Evolutionary conservation across 2,888 invertebrate genomes (phyloP).

Genomic region (Coecobrya sp.): DNA sequence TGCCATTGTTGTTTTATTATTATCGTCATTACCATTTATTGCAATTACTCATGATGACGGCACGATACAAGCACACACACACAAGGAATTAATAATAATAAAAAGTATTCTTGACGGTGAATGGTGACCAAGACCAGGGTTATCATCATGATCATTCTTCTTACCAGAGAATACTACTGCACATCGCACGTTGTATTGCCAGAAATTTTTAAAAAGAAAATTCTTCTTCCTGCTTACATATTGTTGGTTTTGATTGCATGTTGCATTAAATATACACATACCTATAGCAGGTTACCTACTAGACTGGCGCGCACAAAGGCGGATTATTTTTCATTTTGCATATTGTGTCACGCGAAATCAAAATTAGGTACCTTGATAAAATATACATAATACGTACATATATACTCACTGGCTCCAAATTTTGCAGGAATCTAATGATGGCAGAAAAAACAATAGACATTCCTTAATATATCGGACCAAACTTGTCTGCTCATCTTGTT

Average conservation of each 20-base stretch:
- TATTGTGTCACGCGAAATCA: slow-evolving; percentile 55
- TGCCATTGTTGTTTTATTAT: slow-evolving; percentile 55
- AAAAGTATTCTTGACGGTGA: slow-evolving; percentile 19
- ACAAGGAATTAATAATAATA: slow-evolving; percentile 30
- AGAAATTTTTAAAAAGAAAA: slow-evolving; percentile 11
- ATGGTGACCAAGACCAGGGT: slow-evolving; percentile 53
- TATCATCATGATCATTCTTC: slow-evolving; percentile 44
- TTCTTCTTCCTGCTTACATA: slow-evolving; percentile 32
- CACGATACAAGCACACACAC: slow-evolving; percentile 18
- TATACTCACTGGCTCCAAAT: neutral
- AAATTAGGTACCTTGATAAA: slow-evolving; percentile 30
- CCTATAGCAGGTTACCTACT: neutral
- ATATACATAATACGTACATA: too few species aligned
- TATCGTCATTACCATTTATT: slow-evolving; percentile 35
- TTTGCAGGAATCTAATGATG: neutral
- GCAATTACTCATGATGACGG: slow-evolving; percentile 48
- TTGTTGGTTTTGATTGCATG: slow-evolving; percentile 30
- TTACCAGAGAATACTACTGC: neutral
- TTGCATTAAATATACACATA: neutral
- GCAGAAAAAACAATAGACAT: slow-evolving; percentile 35
- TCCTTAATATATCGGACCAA: slow-evolving; percentile 23
- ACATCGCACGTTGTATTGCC: neutral
- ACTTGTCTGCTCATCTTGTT: slow-evolving; percentile 26
- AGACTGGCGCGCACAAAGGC: slow-evolving; percentile 9
- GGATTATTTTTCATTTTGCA: slow-evolving; percentile 57